These are phyloP conservation scores for Amphimedon queenslandica DNA, from an alignment of 37 sponge, comb jelly and placozoan genomes.

Conservation along the genomic window DNA sequence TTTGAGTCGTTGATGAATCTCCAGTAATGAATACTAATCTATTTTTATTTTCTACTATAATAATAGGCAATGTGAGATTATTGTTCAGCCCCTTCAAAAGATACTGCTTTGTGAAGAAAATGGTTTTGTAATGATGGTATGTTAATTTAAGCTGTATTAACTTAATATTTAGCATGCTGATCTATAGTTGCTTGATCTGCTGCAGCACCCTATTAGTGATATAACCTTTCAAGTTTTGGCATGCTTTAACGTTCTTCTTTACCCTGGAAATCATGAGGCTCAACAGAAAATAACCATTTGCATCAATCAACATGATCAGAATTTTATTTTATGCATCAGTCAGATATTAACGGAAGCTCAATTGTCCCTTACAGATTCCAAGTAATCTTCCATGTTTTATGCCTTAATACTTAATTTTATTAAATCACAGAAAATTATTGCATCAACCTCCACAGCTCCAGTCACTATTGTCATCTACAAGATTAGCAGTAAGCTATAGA, in stretches of 20 bases:
- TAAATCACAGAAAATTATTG: too few relatives aligned
- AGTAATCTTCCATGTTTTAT: too few relatives aligned
- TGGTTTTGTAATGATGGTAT: not conserved
- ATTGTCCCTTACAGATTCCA: not conserved
- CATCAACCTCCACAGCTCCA: too few relatives aligned
- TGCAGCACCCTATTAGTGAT: conserved; percentile 48
- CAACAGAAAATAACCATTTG: conserved; percentile 17
- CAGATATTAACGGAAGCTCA: not conserved
- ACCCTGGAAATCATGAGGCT: conserved; percentile 45
- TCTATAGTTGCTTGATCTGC: conserved; percentile 1
- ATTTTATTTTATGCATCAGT: not conserved
- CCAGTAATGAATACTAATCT: too few relatives aligned
- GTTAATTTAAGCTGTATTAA: too few relatives aligned
- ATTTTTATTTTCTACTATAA: not conserved
- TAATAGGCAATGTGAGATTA: not conserved
- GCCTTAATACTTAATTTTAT: too few relatives aligned
- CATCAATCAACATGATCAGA: not conserved
- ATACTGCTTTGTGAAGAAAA: not conserved
- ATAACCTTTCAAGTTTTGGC: conserved; percentile 60
- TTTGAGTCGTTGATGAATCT: too few relatives aligned
- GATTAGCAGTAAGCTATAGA: too few relatives aligned
- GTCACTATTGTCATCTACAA: too few relatives aligned
- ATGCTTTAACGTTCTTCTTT: conserved; percentile 48
- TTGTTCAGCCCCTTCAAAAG: not conserved
- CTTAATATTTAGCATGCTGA: too few relatives aligned